Evolutionary conservation across 1,140 invertebrate species (phyloP).

Genomic region (Diabrotica undecimpunctata): DNA sequence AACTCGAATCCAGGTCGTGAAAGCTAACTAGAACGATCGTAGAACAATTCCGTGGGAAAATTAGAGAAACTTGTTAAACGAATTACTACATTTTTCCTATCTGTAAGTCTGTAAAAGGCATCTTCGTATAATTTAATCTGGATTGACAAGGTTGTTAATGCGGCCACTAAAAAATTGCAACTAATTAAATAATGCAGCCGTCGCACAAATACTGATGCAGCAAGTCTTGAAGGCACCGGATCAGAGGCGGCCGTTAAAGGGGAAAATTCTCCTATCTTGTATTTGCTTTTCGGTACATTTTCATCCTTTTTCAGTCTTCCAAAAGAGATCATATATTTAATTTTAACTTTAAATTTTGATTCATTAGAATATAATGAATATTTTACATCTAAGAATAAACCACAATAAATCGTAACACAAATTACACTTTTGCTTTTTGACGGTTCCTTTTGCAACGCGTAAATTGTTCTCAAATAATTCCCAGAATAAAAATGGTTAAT

Average conservation of each 20-base stretch:
- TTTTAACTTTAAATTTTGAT: too few species aligned
- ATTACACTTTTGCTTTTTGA: too few species aligned
- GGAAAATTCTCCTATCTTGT: not conserved
- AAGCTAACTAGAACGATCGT: constrained; percentile 17
- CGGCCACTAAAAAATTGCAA: constrained; percentile 34
- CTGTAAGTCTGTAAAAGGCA: constrained; percentile 33
- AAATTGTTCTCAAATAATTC: too few species aligned
- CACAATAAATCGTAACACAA: too few species aligned
- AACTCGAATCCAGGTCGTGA: constrained; percentile 3
- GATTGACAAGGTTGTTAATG: constrained; percentile 37
- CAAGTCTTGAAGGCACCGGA: constrained; percentile 35
- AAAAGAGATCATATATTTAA: too few species aligned
- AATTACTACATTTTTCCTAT: constrained; percentile 30
- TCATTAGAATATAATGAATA: too few species aligned
- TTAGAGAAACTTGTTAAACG: constrained; percentile 33
- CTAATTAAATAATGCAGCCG: constrained; percentile 42
- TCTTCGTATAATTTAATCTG: constrained; percentile 31
- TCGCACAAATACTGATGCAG: constrained; percentile 24
- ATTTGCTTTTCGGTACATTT: too few species aligned
- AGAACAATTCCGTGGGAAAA: constrained; percentile 33
- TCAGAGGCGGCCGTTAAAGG: not conserved
- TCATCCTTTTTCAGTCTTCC: too few species aligned
- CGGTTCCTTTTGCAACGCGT: too few species aligned
- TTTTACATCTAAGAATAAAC: too few species aligned
- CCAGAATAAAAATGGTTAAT: too few species aligned